Percentiles rank a stretch among this genome's conserved stretches.
phyloP scores from a whole-genome alignment of 1,140 invertebrate species.

The Bradysia coprophila region DNA sequence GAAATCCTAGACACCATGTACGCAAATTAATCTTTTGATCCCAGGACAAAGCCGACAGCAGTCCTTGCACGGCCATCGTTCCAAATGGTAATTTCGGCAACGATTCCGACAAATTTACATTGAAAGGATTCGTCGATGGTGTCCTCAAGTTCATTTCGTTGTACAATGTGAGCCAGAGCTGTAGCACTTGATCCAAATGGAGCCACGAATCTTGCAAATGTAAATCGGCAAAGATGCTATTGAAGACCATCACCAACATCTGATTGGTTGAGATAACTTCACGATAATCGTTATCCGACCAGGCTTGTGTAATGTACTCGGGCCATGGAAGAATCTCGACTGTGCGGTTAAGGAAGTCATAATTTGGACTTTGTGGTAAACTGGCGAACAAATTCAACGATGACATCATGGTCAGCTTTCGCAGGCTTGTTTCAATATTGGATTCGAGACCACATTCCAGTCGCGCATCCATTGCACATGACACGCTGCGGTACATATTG shows the following conservation, averaged over 20 bases:
- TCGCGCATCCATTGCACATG: conserved; percentile 54
- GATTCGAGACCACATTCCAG: conserved; percentile 55
- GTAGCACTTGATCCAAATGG: conserved; percentile 59
- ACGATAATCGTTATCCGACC: conserved; percentile 20
- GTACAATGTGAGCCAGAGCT: conserved; percentile 70
- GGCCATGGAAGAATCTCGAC: conserved; percentile 25
- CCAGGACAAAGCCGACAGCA: conserved; percentile 46
- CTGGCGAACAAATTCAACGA: conserved; percentile 20
- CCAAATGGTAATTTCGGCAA: conserved; percentile 52
- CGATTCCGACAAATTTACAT: conserved; percentile 29
- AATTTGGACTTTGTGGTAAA: conserved; percentile 26
- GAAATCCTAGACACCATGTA: conserved; percentile 54
- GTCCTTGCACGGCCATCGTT: conserved; percentile 43
- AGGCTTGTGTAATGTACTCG: conserved; percentile 19
- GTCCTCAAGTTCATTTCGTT: no score
- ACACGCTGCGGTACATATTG: conserved; percentile 32
- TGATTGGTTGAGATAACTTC: conserved; percentile 15
- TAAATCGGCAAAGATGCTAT: conserved; percentile 44
- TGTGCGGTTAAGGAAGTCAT: conserved; percentile 17
- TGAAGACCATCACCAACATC: conserved; percentile 52
- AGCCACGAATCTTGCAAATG: conserved; percentile 32
- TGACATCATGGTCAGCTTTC: conserved; percentile 36
- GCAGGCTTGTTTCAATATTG: conserved; percentile 47
- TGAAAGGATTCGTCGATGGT: no score
- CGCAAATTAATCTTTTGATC: conserved; percentile 45